These are phyloP conservation scores for Leptobrachium ailaonicum DNA, from an alignment of 2,113 vertebrate genomes.

Conservation along the genomic window DNA sequence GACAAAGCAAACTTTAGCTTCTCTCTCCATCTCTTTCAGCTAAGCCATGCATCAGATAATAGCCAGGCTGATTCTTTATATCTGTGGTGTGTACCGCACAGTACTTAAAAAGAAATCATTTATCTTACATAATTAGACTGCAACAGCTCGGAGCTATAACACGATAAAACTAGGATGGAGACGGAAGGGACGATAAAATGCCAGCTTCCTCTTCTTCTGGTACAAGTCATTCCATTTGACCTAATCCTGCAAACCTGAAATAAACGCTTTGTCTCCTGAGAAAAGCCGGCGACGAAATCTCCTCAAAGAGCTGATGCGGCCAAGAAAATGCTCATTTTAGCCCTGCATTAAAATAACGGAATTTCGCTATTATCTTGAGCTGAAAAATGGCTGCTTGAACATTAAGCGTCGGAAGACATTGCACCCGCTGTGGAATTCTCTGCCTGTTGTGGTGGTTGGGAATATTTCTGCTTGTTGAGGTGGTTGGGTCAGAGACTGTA, in stretches of 20 bases:
- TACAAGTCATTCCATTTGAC: constrained; percentile 27
- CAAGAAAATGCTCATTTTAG: neutral
- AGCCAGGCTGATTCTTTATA: neutral
- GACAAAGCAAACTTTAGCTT: neutral
- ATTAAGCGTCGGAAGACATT: neutral
- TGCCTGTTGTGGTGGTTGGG: no score
- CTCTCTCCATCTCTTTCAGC: neutral
- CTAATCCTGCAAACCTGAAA: constrained; percentile 22
- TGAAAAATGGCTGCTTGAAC: no score
- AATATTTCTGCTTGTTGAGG: no score
- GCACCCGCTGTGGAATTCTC: neutral
- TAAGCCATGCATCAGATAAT: neutral
- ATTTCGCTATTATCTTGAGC: neutral
- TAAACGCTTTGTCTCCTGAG: constrained; percentile 12
- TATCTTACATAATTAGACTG: constrained; percentile 30
- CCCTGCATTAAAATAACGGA: constrained; percentile 23
- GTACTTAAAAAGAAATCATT: constrained; percentile 32
- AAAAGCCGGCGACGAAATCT: neutral
- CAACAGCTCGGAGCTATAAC: constrained; percentile 17
- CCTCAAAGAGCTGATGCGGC: constrained; percentile 6
- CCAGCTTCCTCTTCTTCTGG: constrained; percentile 13
- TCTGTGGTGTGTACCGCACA: neutral
- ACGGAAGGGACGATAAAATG: constrained; percentile 11
- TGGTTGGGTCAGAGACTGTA: no score
- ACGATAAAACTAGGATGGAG: constrained; percentile 10